Evolutionary conservation across 1,140 invertebrate species (phyloP).

Genomic region (Portunus trituberculatus): DNA sequence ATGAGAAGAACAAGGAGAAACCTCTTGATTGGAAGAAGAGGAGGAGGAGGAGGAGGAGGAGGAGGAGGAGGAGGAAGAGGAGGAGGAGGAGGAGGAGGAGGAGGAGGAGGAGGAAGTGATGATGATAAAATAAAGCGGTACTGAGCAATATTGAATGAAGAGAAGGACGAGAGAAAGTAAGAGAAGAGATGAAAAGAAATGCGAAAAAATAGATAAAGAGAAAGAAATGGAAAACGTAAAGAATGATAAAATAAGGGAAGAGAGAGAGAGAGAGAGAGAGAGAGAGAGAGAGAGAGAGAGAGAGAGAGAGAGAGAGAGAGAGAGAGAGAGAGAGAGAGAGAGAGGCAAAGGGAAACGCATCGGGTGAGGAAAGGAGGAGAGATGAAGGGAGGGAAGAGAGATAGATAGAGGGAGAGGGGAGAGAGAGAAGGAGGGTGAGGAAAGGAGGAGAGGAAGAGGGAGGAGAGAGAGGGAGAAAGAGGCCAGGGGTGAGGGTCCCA

Average conservation of each 20-base stretch:
- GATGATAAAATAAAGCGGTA: neutral
- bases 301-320: neutral
- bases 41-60: too few species aligned
- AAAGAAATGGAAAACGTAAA: neutral
- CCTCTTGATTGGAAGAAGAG: too few species aligned
- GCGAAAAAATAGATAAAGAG: neutral
- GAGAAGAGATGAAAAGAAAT: neutral
- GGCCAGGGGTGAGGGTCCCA: neutral
- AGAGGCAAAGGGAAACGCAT: neutral
- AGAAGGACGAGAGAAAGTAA: neutral
- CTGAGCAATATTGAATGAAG: neutral
- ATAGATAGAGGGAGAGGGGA: too few species aligned
- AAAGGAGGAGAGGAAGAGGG: neutral
- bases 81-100: neutral
- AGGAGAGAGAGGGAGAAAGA: neutral
- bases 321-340: neutral
- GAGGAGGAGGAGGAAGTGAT: neutral
- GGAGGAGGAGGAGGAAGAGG: neutral
- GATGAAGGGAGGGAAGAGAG: too few species aligned
- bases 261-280: neutral
- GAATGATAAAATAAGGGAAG: neutral
- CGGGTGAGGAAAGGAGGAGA: too few species aligned
- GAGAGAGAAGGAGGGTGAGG: too few species aligned
- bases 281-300: constrained; percentile 5
- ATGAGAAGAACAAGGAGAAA: too few species aligned